Conservation (phyloP, 23 tunicate species). For the Trididemnum nubilum region DNA sequence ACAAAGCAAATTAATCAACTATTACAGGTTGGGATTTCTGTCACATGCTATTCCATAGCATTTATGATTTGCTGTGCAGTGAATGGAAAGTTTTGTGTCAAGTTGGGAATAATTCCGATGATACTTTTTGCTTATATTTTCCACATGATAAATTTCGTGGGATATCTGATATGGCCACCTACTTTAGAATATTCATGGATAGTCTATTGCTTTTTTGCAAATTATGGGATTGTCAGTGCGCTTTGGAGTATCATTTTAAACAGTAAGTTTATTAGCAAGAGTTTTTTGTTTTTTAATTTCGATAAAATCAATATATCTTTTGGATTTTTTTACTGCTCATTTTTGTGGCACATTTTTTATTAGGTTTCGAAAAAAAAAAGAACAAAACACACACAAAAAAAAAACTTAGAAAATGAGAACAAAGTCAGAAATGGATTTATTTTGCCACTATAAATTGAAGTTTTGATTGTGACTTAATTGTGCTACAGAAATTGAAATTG, state of each 20-base stretch:
- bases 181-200: constrained; percentile 2
- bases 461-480: too few species aligned
- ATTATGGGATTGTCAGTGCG: background rate
- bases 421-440: too few species aligned
- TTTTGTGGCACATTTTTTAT: too few species aligned
- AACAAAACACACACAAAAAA: too few species aligned
- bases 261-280: background rate
- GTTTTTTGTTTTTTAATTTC: too few species aligned
- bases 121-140: background rate
- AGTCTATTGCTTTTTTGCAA: background rate
- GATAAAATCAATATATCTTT: too few species aligned
- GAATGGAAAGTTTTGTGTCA: background rate
- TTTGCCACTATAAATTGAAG: too few species aligned
- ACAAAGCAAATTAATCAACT: too few species aligned
- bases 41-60: background rate
- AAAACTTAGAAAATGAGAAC: too few species aligned
- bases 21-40: constrained; percentile 19
- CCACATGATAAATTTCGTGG: background rate
- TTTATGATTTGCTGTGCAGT: background rate
- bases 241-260: constrained; percentile 11
- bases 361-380: too few species aligned
- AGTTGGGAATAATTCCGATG: background rate
- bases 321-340: too few species aligned
- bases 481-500: too few species aligned
- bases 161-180: background rate